phyloP scores from a whole-genome alignment of 2,888 invertebrate genomes.

The Chorisops tibialis region DNA sequence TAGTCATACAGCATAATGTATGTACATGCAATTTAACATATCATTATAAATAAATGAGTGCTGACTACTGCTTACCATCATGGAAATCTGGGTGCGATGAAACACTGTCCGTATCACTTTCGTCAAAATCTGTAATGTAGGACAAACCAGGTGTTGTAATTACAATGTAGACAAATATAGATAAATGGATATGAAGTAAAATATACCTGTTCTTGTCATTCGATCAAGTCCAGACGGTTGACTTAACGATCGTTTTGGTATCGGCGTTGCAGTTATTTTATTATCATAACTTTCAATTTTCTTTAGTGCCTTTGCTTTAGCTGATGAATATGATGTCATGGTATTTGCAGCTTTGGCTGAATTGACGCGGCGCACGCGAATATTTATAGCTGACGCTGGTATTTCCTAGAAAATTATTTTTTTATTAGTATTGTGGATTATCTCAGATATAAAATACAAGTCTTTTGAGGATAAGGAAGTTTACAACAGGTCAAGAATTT shows the following conservation, averaged over 20 bases:
- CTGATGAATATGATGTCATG: constrained; percentile 29
- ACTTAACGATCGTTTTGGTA: constrained; percentile 60
- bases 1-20: too few species aligned
- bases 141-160: not conserved
- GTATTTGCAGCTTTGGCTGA: constrained; percentile 45
- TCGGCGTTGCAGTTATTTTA: constrained; percentile 43
- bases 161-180: not conserved
- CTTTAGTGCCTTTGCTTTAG: constrained; percentile 42
- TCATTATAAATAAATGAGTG: too few species aligned
- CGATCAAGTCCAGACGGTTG: constrained; percentile 57
- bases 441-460: too few species aligned
- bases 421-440: too few species aligned
- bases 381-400: constrained; percentile 37
- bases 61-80: constrained; percentile 34
- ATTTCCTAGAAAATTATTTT: constrained; percentile 32
- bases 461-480: too few species aligned
- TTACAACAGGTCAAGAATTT: too few species aligned
- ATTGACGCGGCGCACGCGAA: constrained; percentile 46
- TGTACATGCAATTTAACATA: too few species aligned
- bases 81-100: constrained; percentile 46
- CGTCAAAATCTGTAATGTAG: constrained; percentile 42
- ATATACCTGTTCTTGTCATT: constrained; percentile 34
- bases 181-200: not conserved
- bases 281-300: constrained; percentile 41
- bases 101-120: constrained; percentile 52